A percentile compares a stretch with the other conserved stretches of the same genome.
These are phyloP conservation scores for Furcifer pardalis DNA, from an alignment of 2,797 vertebrate species.

Conservation along the genomic window DNA sequence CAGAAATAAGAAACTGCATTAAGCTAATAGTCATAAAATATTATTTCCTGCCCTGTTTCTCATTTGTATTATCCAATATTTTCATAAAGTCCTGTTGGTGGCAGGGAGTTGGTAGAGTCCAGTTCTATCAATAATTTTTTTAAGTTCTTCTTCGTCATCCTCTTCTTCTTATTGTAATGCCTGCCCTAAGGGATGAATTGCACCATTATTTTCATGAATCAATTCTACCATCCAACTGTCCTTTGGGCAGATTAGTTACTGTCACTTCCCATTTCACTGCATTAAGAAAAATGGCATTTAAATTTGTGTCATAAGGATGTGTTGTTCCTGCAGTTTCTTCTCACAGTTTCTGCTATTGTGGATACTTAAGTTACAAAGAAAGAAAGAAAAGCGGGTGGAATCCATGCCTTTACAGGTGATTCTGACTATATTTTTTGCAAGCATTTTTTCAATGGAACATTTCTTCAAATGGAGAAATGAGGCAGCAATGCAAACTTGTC, in stretches of 20 bases:
- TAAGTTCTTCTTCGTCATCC: no score
- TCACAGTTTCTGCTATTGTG: background rate
- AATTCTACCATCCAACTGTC: background rate
- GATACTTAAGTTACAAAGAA: background rate
- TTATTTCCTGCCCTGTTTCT: background rate
- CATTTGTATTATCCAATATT: background rate
- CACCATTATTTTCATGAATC: background rate
- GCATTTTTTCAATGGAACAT: background rate
- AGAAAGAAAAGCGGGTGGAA: no score
- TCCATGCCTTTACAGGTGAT: background rate
- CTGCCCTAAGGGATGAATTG: background rate
- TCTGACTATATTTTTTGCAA: background rate
- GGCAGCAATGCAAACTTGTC: background rate
- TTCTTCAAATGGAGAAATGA: no score
- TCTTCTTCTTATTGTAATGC: background rate
- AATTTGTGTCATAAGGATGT: background rate
- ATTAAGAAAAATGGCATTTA: background rate
- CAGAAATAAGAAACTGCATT: background rate
- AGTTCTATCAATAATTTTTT: background rate
- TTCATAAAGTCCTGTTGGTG: background rate
- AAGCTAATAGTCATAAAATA: background rate
- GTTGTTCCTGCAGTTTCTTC: background rate
- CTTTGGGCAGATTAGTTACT: background rate
- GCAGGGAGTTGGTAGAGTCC: background rate
- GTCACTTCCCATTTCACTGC: background rate